Base-by-base conservation (phyloP, 2,797 vertebrate species). In the Siniperca undulata region DNA sequence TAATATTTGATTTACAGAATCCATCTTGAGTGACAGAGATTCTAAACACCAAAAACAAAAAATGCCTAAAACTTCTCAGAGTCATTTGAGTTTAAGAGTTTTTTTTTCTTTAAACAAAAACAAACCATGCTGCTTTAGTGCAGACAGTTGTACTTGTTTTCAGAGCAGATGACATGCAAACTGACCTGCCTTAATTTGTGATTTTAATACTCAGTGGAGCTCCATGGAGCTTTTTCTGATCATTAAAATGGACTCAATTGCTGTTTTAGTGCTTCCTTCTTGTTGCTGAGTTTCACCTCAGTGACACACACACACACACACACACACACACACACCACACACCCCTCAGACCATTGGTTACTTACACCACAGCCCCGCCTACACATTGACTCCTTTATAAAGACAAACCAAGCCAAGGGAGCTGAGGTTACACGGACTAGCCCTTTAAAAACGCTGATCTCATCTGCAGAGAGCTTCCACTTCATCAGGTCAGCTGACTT, bases 281-380 rank as follows among this genome's bases (percentile, higher is more conserved):
- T 89, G 78, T 84, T 65, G 69, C 60, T 59, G 24, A 72, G 81
- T 59, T 75, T 82, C 82, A 85, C 75, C 80, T 80, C 36, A 27
- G 50, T 78, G 62, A 79, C 68, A 92, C 87, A 19, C 65, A 30
- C 53, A 44, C n/a, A 55, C 38, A 34, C 66, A 55, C 77, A 38
- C 61, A 66, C 52, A 71, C 50, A 69, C 72, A 77, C 76, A 64
- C 71, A 53, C 53, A 30, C 61, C 61, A 58, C 56, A 69, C 83
- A 86, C 86, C 81, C 73, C 85, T 86, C 59, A 64, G 55, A 52
- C 4, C 59, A 96, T 95, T 96, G 96, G 96, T 82, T 88, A 74
- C 53, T 59, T 4, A 52, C 8, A 19, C 67, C 53, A 4, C 7
- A 12, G 86, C 85, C 77, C 87, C 82, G 52, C 92, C 91, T 40